Evolutionary conservation across 2,113 vertebrate species (phyloP).

Genomic region (Thryonomys swinderianus): DNA sequence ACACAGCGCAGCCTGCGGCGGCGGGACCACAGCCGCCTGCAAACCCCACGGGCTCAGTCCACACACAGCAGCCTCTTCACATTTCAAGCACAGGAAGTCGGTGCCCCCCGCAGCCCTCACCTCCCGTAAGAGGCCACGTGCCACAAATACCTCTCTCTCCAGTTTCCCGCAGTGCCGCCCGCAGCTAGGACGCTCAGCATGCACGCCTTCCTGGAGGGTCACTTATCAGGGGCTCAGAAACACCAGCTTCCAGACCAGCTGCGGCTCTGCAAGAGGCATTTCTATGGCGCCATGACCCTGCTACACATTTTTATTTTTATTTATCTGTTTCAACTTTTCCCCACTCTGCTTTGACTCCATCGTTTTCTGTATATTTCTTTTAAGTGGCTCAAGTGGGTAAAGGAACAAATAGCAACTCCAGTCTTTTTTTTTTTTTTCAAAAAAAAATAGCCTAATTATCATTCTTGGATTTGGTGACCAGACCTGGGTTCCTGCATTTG

Average conservation of each 20-base stretch:
- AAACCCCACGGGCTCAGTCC: constrained; percentile 54
- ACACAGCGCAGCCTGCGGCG: constrained; percentile 61
- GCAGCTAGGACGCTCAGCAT: rapidly evolving
- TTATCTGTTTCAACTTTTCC: not conserved
- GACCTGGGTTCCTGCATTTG: not conserved
- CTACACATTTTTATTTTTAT: not conserved
- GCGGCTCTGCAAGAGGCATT: rapidly evolving
- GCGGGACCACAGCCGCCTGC: not conserved
- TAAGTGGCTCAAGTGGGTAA: not conserved
- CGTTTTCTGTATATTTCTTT: not conserved
- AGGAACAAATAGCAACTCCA: not conserved
- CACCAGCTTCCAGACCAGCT: not conserved
- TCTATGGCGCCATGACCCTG: rapidly evolving
- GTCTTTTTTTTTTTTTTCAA: not conserved
- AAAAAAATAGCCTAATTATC: not conserved
- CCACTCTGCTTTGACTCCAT: not conserved
- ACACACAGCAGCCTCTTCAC: constrained; percentile 62
- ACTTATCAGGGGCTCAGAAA: not conserved
- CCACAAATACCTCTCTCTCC: rapidly evolving
- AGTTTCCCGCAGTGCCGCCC: not conserved
- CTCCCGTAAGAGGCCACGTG: no score
- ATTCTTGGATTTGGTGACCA: not conserved
- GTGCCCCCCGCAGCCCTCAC: not conserved
- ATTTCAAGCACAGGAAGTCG: constrained; percentile 44
- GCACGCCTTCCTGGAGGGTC: rapidly evolving